Evolutionary conservation across 2,888 invertebrate genomes (phyloP).

Genomic region (Tribolium freemani): DNA sequence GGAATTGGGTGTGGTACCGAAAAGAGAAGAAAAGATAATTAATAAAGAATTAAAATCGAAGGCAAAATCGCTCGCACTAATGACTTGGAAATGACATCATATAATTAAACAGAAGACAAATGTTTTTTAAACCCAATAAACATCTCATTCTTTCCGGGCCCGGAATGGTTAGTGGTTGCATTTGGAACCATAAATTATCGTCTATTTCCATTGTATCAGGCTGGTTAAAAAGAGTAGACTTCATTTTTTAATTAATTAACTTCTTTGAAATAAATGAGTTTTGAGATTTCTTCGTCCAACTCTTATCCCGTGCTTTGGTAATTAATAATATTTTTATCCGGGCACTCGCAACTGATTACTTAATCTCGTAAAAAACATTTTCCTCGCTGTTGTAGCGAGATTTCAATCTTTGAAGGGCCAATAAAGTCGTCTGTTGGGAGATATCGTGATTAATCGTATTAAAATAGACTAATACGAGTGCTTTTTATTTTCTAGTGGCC

Average conservation of each 20-base stretch:
- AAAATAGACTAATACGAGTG: conserved; percentile 54
- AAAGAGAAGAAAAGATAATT: conserved; percentile 32
- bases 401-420: conserved; percentile 28
- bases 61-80: conserved; percentile 29
- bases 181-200: conserved; percentile 44
- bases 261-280: conserved; percentile 64
- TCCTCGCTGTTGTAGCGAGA: not conserved
- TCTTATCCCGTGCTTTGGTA: conserved; percentile 58
- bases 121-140: conserved; percentile 58
- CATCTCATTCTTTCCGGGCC: conserved; percentile 54
- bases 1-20: conserved; percentile 14
- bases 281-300: conserved; percentile 60
- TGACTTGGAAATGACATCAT: conserved; percentile 57
- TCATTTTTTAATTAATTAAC: conserved; percentile 66
- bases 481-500: conserved; percentile 55
- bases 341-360: conserved; percentile 28
- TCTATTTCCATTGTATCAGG: conserved; percentile 54
- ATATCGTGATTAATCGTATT: conserved; percentile 57
- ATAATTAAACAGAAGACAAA: conserved; percentile 62
- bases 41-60: conserved; percentile 33
- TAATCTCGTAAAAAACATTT: conserved; percentile 36
- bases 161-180: conserved; percentile 31
- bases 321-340: conserved; percentile 62
- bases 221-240: conserved; percentile 55
- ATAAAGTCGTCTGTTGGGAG: conserved; percentile 45